Percentiles rank a stretch among this genome's conserved stretches.
phyloP scores from a whole-genome alignment of 2,888 invertebrate species.

The Heteropelma amictum region DNA sequence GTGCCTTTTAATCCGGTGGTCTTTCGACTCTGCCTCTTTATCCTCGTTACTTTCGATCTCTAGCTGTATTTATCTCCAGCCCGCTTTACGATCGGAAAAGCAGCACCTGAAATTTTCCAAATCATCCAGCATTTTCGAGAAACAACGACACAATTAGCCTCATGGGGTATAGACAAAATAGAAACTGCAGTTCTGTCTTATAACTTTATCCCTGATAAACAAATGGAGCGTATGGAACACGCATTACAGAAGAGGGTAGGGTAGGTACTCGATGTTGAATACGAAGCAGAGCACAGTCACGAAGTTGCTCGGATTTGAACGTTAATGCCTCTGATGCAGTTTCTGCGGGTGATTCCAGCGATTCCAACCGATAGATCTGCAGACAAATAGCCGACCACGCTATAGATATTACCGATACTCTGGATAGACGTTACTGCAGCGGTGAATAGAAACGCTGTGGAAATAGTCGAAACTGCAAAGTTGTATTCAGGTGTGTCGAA shows the following conservation, averaged over 20 bases:
- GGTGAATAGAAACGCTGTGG: conserved; percentile 8
- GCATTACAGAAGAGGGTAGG: neutral
- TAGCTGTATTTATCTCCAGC: conserved; percentile 13
- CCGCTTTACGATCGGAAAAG: conserved; percentile 29
- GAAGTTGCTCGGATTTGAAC: conserved; percentile 38
- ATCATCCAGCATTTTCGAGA: conserved; percentile 1
- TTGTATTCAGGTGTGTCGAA: conserved; percentile 5
- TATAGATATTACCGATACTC: conserved; percentile 1
- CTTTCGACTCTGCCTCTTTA: conserved; percentile 54
- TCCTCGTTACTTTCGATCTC: conserved; percentile 31
- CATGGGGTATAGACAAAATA: no score
- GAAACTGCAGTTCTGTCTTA: no score
- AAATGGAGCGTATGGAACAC: neutral
- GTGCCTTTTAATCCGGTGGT: conserved; percentile 67
- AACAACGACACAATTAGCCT: neutral
- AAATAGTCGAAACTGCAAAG: conserved; percentile 34
- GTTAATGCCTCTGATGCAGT: conserved; percentile 21
- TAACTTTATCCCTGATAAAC: no score
- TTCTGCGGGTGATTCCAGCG: neutral
- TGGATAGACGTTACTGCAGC: neutral
- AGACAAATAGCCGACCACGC: neutral
- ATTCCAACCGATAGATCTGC: conserved; percentile 14
- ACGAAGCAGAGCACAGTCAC: conserved; percentile 11
- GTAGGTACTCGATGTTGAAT: conserved; percentile 8
- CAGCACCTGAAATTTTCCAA: neutral